Percentiles rank a stretch among this genome's conserved stretches.
Conservation (phyloP, 1,140 invertebrate genomes). For the Centruroides vittatus region DNA sequence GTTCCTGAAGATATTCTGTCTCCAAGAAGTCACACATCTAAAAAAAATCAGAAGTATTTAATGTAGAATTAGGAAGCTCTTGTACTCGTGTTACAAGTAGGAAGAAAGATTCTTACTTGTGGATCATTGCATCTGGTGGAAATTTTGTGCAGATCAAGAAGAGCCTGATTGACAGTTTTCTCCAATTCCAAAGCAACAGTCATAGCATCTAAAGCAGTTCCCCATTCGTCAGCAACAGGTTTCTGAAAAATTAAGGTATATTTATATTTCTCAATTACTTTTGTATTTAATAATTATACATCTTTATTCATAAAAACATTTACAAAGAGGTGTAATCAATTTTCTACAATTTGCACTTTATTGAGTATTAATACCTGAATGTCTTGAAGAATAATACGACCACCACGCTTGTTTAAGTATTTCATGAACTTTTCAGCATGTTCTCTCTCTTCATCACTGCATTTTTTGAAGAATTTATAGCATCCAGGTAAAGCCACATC, state of each 20-base stretch:
- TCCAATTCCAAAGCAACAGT: constrained; percentile 41
- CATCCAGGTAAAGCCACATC: constrained; percentile 47
- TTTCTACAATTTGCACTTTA: too few relatives aligned
- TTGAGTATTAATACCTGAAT: constrained; percentile 18
- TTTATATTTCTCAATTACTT: too few relatives aligned
- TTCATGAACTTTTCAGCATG: constrained; percentile 49
- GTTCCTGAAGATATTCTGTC: constrained; percentile 40
- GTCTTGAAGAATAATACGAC: constrained; percentile 15
- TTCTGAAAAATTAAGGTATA: constrained; percentile 23
- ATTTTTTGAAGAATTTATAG: constrained; percentile 40
- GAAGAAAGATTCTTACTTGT: constrained; percentile 20
- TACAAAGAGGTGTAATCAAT: too few relatives aligned
- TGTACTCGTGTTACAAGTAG: too few relatives aligned
- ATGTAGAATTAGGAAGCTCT: too few relatives aligned
- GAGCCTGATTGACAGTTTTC: constrained; percentile 42
- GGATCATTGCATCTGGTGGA: constrained; percentile 30
- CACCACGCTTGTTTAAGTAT: constrained; percentile 44
- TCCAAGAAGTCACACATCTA: constrained; percentile 43
- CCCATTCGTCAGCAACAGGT: constrained; percentile 42
- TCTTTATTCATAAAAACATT: too few relatives aligned
- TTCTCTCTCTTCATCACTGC: constrained; percentile 42
- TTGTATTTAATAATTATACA: too few relatives aligned
- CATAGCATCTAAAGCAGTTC: constrained; percentile 39
- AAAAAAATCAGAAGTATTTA: background rate
- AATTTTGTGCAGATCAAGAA: constrained; percentile 35